These are phyloP conservation scores for Holothuria leucospilota DNA, from an alignment of 53 echinoderm and acorn worm species.

Conservation along the genomic window DNA sequence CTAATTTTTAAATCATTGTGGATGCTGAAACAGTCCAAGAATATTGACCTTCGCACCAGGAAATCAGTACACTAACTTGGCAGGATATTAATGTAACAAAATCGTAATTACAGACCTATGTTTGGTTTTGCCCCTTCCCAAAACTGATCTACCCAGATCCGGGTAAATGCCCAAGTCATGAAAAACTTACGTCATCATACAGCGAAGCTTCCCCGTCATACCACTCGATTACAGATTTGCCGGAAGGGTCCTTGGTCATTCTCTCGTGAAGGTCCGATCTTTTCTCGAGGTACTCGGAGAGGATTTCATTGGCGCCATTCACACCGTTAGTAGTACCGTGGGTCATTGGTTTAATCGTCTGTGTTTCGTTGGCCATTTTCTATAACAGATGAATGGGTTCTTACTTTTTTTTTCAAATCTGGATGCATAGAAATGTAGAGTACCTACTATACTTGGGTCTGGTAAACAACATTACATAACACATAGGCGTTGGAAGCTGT, in stretches of 20 bases:
- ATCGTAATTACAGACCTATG: too few relatives aligned
- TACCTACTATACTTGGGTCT: too few relatives aligned
- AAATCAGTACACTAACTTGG: too few relatives aligned
- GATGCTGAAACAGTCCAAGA: too few relatives aligned
- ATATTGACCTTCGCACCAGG: too few relatives aligned
- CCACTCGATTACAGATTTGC: slow-evolving; percentile 49
- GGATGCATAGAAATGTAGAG: too few relatives aligned
- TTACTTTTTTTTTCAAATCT: neutral
- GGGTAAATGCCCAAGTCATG: neutral
- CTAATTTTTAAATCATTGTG: too few relatives aligned
- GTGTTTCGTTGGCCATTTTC: slow-evolving; percentile 11
- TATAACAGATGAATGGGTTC: neutral
- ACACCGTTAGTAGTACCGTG: slow-evolving; percentile 21
- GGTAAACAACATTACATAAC: too few relatives aligned
- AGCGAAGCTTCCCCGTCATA: slow-evolving; percentile 40
- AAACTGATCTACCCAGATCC: too few relatives aligned
- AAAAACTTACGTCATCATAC: slow-evolving; percentile 33
- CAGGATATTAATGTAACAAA: too few relatives aligned
- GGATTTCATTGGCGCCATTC: slow-evolving; percentile 10
- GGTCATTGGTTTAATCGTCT: slow-evolving; percentile 25
- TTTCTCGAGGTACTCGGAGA: slow-evolving; percentile 34
- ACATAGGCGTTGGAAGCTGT: too few relatives aligned
- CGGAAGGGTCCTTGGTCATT: slow-evolving; percentile 33
- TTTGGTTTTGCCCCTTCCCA: too few relatives aligned
- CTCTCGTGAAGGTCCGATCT: slow-evolving; percentile 36